phyloP scores from a whole-genome alignment of 2,888 invertebrate species.

The Synanthedon myopaeformis region DNA sequence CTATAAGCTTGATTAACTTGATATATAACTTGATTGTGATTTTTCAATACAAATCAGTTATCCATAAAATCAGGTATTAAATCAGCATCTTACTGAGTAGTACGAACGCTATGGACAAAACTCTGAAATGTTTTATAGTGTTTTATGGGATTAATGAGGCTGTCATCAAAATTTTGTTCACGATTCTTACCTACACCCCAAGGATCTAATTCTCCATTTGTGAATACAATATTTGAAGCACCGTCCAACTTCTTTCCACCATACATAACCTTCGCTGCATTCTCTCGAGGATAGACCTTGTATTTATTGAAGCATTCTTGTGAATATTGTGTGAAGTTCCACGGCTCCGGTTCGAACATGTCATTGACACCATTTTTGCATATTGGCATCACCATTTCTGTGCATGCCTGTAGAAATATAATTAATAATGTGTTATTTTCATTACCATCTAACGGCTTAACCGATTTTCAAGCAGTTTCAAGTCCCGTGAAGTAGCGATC shows the following conservation, averaged over 20 bases:
- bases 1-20: too few species aligned
- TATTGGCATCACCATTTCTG: slow-evolving; percentile 97
- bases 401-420: slow-evolving; percentile 77
- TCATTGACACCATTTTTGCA: slow-evolving; percentile 81
- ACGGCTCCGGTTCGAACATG: slow-evolving; percentile 84
- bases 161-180: too few species aligned
- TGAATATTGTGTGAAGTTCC: slow-evolving; percentile 78
- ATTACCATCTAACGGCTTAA: too few species aligned
- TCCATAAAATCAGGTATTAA: too few species aligned
- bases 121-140: too few species aligned
- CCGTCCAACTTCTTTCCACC: slow-evolving; percentile 81
- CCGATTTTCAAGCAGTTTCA: too few species aligned
- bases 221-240: slow-evolving; percentile 80
- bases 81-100: too few species aligned
- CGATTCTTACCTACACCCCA: slow-evolving; percentile 78
- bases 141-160: too few species aligned
- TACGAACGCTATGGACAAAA: too few species aligned
- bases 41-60: too few species aligned
- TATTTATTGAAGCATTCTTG: slow-evolving; percentile 77
- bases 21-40: too few species aligned
- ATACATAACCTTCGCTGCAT: slow-evolving; percentile 79
- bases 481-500: too few species aligned
- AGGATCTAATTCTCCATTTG: slow-evolving; percentile 88
- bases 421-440: background rate
- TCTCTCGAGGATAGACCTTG: slow-evolving; percentile 74